Conservation (phyloP, 1,140 invertebrate genomes). For the Zaprionus nigranus region DNA sequence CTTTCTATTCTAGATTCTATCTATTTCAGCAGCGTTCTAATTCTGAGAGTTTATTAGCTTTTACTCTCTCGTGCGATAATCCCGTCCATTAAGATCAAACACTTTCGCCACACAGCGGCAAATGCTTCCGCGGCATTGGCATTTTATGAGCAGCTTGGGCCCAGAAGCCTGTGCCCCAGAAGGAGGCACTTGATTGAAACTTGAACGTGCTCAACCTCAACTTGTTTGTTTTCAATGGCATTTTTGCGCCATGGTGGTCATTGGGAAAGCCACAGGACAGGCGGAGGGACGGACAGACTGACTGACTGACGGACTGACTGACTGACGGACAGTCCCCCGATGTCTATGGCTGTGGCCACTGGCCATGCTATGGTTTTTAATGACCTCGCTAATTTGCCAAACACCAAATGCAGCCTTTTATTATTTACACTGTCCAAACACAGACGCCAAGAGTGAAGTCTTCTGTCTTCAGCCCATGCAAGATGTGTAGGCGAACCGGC, state of each 20-base stretch:
- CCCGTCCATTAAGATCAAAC: slow-evolving; percentile 63
- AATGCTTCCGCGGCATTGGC: slow-evolving; percentile 57
- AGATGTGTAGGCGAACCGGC: slow-evolving; percentile 49
- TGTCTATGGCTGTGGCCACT: not conserved
- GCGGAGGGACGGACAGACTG: not conserved
- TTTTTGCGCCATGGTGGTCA: slow-evolving; percentile 39
- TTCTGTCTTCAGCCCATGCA: not conserved
- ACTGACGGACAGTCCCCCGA: not conserved
- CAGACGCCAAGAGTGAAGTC: slow-evolving; percentile 21
- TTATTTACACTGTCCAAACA: slow-evolving; percentile 58
- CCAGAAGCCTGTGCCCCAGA: slow-evolving; percentile 21
- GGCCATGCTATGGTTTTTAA: slow-evolving; percentile 59
- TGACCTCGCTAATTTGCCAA: slow-evolving; percentile 75
- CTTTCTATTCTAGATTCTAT: not conserved
- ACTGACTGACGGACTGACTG: not conserved
- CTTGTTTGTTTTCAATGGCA: slow-evolving; percentile 78
- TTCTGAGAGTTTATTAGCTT: slow-evolving; percentile 52
- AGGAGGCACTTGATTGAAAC: slow-evolving; percentile 29
- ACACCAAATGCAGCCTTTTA: slow-evolving; percentile 49
- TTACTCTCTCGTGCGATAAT: slow-evolving; percentile 28
- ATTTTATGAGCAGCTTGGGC: slow-evolving; percentile 70
- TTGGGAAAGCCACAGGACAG: slow-evolving; percentile 27
- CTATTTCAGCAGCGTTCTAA: slow-evolving; percentile 43
- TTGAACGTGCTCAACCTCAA: slow-evolving; percentile 23
- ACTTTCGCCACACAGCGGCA: slow-evolving; percentile 56